Evolutionary conservation across 2,113 vertebrate genomes (phyloP).

Genomic region (Aldabrachelys gigantea): DNA sequence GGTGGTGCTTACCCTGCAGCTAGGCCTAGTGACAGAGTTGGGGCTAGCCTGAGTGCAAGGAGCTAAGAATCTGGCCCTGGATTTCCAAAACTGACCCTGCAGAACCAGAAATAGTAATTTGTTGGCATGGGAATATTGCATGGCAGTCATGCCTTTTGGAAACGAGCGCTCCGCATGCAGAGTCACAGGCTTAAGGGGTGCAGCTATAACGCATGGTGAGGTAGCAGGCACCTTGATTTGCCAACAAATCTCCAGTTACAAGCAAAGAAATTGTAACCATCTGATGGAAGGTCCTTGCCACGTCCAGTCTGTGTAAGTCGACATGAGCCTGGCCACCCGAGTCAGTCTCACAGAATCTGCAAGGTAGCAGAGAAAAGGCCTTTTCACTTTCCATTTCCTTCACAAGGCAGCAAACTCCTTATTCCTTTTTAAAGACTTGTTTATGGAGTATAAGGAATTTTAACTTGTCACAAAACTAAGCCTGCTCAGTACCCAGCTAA

Average conservation of each 20-base stretch:
- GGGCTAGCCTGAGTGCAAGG: neutral
- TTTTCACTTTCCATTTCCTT: neutral
- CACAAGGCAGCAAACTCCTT: neutral
- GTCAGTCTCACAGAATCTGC: fast-evolving
- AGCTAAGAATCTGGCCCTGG: fast-evolving
- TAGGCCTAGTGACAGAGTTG: neutral
- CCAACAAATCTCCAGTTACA: fast-evolving
- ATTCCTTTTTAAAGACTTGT: neutral
- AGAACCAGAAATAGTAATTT: fast-evolving
- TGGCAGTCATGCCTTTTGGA: neutral
- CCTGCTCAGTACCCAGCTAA: neutral
- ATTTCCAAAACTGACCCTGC: fast-evolving
- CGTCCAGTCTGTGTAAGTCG: neutral
- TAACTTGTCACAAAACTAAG: neutral
- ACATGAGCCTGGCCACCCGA: fast-evolving
- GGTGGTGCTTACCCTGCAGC: neutral
- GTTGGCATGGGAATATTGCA: no score
- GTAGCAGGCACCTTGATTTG: fast-evolving
- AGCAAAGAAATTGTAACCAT: fast-evolving
- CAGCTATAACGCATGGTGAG: fast-evolving
- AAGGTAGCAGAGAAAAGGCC: neutral
- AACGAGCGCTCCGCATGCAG: fast-evolving
- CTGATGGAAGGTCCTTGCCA: neutral
- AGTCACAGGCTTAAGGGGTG: neutral
- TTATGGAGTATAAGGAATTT: neutral